Evolutionary conservation across 2,797 vertebrate species (phyloP).

Genomic region (Emys orbicularis): DNA sequence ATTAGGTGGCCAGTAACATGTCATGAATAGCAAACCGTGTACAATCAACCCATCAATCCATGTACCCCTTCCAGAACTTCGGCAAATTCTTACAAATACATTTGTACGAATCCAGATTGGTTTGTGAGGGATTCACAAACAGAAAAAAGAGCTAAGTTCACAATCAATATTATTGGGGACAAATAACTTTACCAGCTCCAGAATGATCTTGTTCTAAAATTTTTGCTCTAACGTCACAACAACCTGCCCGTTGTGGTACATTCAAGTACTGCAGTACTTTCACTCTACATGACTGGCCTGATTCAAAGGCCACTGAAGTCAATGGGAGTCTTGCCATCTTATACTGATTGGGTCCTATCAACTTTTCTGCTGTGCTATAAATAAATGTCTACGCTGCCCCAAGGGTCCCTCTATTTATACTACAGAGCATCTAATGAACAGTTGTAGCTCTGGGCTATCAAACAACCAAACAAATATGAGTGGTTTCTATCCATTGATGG

Average conservation of each 20-base stretch:
- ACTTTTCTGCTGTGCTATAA: not conserved
- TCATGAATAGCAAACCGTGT: too few species aligned
- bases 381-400: not conserved
- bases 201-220: too few species aligned
- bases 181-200: too few species aligned
- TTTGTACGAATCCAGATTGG: too few species aligned
- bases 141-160: too few species aligned
- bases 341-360: conserved; percentile 1
- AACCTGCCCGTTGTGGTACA: conserved; percentile 31
- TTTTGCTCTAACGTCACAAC: not conserved
- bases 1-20: not conserved
- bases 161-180: too few species aligned
- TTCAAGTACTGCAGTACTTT: conserved; percentile 25
- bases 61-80: too few species aligned
- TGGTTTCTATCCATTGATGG: not conserved
- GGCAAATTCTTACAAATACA: too few species aligned
- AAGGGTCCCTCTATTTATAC: not conserved
- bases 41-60: too few species aligned
- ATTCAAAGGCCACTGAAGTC: not conserved
- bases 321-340: not conserved
- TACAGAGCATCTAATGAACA: not conserved
- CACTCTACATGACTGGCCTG: not conserved
- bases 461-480: not conserved
- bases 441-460: not conserved
- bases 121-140: too few species aligned